Evolutionary conservation across 2,113 vertebrate species (phyloP), one percentile per base, ranked within the genome.

Genomic region (Mustelus asterias): DNA sequence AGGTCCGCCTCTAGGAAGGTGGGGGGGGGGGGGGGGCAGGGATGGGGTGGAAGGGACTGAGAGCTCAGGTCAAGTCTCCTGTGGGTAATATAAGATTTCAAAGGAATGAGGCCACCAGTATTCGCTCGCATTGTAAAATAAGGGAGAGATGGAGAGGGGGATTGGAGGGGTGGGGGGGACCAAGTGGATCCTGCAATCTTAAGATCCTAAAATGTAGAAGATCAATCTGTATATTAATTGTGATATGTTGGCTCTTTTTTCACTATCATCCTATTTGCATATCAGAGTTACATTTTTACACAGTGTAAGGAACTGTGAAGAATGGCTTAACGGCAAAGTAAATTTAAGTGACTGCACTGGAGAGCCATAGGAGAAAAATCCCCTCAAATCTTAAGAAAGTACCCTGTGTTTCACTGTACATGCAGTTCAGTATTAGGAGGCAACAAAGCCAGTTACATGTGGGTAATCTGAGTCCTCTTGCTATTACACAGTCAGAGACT

Each of bases 1-100:
- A 97, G 97, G 97, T 97, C 97, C 96, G 96, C 97, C 97, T 95
- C 97, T 96, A 94, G 96, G 97, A 88, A 96, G 97, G 83, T 97
- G 96, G 97, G 97, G 96, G 96, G 96, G 96, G 44, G 76, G 97
- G 96, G 83, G 97, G 96, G 97, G 97, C n/a, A n/a, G 96, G 96
- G 96, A 96, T 44, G 83, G 97, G 96, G 96, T 96, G 96, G 97
- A 96, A 96, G 96, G 80, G 96, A 0, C 37, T 96, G 96, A 96
- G 5, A 7, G 96, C 85, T 96, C 96, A 96, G 97, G 96, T 97
- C 95, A 95, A 89, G 96, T 97, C 98, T 97, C 97, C 83, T 95
- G 97, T 97, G 97, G 98, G 96, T 97, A 97, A 96, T 96, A 83
- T 96, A 13, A 67, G 96, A 93, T 96, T 96, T 97, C 96, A 96